Percentiles rank a stretch among this genome's conserved stretches.
These are phyloP conservation scores for Okamejei kenojei DNA, from an alignment of 2,797 vertebrate species.

Conservation along the genomic window DNA sequence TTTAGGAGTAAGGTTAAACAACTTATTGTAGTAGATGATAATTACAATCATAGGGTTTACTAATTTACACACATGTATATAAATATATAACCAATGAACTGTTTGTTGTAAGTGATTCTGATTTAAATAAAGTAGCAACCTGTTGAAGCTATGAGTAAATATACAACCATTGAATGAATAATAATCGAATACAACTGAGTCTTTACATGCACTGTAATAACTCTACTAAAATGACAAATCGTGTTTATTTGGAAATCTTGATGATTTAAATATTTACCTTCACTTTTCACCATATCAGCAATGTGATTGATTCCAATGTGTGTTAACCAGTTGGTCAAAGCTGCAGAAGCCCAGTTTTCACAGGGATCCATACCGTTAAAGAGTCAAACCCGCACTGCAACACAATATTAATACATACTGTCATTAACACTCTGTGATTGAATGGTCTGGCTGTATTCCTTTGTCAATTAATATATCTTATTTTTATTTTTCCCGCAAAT, in stretches of 20 bases:
- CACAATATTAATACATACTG: neutral
- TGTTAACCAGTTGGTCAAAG: slow-evolving; percentile 56
- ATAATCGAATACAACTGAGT: neutral
- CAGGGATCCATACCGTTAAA: slow-evolving; percentile 54
- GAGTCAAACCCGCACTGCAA: neutral
- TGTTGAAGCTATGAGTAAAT: neutral
- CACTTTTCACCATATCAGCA: slow-evolving; percentile 40
- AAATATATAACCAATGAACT: neutral
- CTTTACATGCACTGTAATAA: neutral
- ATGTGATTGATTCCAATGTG: slow-evolving; percentile 55
- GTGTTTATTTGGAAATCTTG: neutral
- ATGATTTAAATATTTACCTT: slow-evolving; percentile 18
- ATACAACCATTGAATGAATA: neutral
- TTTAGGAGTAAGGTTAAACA: neutral
- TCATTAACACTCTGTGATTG: neutral
- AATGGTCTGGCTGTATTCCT: neutral
- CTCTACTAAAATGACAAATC: neutral
- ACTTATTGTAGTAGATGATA: neutral
- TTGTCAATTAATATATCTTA: neutral
- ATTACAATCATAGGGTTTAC: slow-evolving; percentile 4
- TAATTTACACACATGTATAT: neutral
- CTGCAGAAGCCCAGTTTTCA: slow-evolving; percentile 62
- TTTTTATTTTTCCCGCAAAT: neutral
- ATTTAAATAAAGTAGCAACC: neutral
- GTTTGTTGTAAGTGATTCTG: neutral